Conservation (phyloP, 2,888 invertebrate genomes). For the Platerodrilus igneus region DNA sequence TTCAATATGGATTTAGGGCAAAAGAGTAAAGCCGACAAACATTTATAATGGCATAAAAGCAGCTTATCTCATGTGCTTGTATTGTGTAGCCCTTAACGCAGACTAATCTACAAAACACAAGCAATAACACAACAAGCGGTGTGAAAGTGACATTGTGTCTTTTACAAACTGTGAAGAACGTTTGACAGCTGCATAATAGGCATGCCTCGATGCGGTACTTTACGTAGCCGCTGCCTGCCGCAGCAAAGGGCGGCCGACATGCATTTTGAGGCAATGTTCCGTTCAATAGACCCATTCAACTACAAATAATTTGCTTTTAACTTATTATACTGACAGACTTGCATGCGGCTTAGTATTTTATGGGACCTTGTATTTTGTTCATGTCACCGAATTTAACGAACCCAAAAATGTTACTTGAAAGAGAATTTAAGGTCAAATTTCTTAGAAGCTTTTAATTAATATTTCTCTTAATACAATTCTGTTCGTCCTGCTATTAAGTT, state of each 20-base stretch:
- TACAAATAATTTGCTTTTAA: constrained; percentile 45
- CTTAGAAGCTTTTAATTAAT: too few species aligned
- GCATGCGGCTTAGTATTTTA: constrained; percentile 21
- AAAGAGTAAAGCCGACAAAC: constrained; percentile 17
- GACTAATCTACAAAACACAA: constrained; percentile 43
- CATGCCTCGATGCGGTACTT: constrained; percentile 47
- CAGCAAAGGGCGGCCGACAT: constrained; percentile 38
- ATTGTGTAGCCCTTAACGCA: constrained; percentile 20
- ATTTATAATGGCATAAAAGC: constrained; percentile 9
- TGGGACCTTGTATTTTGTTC: too few species aligned
- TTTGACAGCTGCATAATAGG: constrained; percentile 43
- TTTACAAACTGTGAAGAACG: constrained; percentile 44
- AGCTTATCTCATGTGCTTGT: constrained; percentile 15
- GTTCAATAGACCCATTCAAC: constrained; percentile 42
- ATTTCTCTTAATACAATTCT: too few species aligned
- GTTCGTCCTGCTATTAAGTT: too few species aligned
- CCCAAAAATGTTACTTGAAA: too few species aligned
- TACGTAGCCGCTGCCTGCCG: constrained; percentile 34
- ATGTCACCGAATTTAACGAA: too few species aligned
- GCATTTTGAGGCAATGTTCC: constrained; percentile 28
- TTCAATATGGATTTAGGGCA: constrained; percentile 12
- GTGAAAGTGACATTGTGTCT: constrained; percentile 48
- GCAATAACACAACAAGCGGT: constrained; percentile 44
- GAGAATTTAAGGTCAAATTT: too few species aligned
- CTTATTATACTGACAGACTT: constrained; percentile 21